Evolutionary conservation across 2,113 vertebrate genomes (phyloP), one percentile per base, ranked within the genome.

Genomic region (Helogale parvula): DNA sequence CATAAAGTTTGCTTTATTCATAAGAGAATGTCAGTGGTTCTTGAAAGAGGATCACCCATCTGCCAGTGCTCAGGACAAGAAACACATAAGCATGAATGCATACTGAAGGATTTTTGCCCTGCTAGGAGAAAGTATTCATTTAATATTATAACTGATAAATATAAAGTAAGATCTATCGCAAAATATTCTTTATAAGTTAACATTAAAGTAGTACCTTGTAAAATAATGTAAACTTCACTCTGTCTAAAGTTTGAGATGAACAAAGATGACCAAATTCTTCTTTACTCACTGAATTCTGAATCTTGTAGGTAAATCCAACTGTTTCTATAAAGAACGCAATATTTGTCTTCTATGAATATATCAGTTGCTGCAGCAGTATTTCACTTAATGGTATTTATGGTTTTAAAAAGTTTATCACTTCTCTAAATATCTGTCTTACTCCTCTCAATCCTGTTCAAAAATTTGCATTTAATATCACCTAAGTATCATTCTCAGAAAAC

Each of bases 401-500:
- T 66, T 15, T 80, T n/a, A 80, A 81, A 92, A 88, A 27, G 12
- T 50, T 41, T 31, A 91, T 9, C 76, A 7, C 12, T 4, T 84
- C 27, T 50, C 54, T 69, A 80, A 83, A 60, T 14, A 74, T 33
- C 68, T 76, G 23, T n/a, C 19, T 90, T 35, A 63, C 2, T 92
- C 72, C n/a, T 77, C 23, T 71, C 14, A 54, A 88, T 12, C 11
- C 29, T 14, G 14, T 25, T 93, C 10, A 85, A 97, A 88, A 74
- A 21, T n/a, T 29, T 79, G 15, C 54, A 93, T 81, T 88, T 57
- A 38, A 5, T 93, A 68, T 63, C 29, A 91, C 5, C 25, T 25
- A 15, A 94, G 84, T 81, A 63, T 65, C 88, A 76, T 47, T 68
- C 29, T 93, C 17, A 76, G 84, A 91, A 83, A 97, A 77, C 88